phyloP scores from a whole-genome alignment of 2,888 invertebrate species.

The Horisme vitalbata region DNA sequence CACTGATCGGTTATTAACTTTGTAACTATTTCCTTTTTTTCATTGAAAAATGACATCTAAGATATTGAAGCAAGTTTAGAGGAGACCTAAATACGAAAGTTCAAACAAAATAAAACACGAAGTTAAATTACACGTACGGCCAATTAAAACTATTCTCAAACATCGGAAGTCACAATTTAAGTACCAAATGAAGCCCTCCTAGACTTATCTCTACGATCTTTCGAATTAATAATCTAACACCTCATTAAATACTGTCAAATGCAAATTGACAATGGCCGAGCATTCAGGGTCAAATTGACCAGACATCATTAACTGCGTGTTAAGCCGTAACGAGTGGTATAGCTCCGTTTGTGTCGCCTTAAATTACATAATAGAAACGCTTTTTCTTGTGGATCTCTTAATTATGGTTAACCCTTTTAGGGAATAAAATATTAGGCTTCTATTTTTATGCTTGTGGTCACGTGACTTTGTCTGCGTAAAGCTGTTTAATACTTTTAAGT shows the following conservation, averaged over 20 bases:
- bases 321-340: slow-evolving; percentile 44
- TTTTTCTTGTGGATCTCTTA: slow-evolving; percentile 67
- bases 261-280: slow-evolving; percentile 71
- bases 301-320: slow-evolving; percentile 70
- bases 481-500: too few species aligned
- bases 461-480: too few species aligned
- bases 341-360: slow-evolving; percentile 4
- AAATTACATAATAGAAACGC: slow-evolving; percentile 35
- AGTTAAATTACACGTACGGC: too few species aligned
- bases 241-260: slow-evolving; percentile 72
- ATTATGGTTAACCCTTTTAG: slow-evolving; percentile 65
- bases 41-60: too few species aligned
- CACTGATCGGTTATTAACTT: too few species aligned
- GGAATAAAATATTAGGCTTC: slow-evolving; percentile 48
- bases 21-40: too few species aligned
- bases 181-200: slow-evolving; percentile 52
- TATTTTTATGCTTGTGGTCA: too few species aligned
- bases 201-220: slow-evolving; percentile 66
- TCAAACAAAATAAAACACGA: too few species aligned
- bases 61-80: too few species aligned
- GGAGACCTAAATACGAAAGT: too few species aligned
- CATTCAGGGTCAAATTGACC: slow-evolving; percentile 56
- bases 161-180: slow-evolving; percentile 66
- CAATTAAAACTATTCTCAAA: too few species aligned
- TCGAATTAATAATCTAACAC: slow-evolving; percentile 75